These are phyloP conservation scores for Drosophila lutescens DNA, from an alignment of 2,888 invertebrate genomes.

Conservation along the genomic window DNA sequence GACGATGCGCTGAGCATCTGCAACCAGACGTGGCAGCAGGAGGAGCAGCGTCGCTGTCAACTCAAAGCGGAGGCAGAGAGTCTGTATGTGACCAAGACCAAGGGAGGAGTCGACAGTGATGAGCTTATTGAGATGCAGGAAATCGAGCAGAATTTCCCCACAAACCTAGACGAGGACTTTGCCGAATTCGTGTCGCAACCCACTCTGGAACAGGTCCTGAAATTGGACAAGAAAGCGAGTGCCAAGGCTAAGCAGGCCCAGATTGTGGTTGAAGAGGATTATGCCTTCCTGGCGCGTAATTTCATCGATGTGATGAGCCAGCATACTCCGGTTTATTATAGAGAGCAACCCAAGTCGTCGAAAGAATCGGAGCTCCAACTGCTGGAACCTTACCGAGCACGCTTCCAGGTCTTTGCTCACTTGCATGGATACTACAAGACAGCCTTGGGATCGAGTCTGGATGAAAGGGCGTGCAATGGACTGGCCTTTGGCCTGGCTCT, in stretches of 20 bases:
- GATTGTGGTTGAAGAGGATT: constrained; percentile 80
- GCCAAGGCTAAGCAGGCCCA: constrained; percentile 70
- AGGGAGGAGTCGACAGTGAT: constrained; percentile 88
- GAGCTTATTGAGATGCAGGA: constrained; percentile 88
- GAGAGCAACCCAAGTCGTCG: constrained; percentile 25
- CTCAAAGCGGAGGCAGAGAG: constrained; percentile 90
- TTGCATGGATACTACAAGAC: constrained; percentile 77
- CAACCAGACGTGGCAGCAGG: constrained; percentile 90
- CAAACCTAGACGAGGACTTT: constrained; percentile 89
- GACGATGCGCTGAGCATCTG: constrained; percentile 87
- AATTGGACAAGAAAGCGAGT: constrained; percentile 74
- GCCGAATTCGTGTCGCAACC: constrained; percentile 86
- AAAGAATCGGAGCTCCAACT: constrained; percentile 51
- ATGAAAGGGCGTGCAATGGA: constrained; percentile 77
- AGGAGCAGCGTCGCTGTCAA: constrained; percentile 88
- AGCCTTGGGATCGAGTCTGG: constrained; percentile 75
- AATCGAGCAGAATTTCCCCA: constrained; percentile 89
- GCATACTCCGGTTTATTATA: constrained; percentile 76
- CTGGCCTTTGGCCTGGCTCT: constrained; percentile 78
- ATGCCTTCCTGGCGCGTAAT: constrained; percentile 76
- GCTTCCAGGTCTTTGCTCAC: constrained; percentile 79
- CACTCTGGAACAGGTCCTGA: constrained; percentile 85
- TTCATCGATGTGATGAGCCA: constrained; percentile 80
- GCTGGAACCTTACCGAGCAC: constrained; percentile 73
- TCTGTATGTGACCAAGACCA: constrained; percentile 89